Evolutionary conservation across 1,140 invertebrate genomes (phyloP), one percentile per base, ranked within the genome.

Genomic region (Formica exsecta): DNA sequence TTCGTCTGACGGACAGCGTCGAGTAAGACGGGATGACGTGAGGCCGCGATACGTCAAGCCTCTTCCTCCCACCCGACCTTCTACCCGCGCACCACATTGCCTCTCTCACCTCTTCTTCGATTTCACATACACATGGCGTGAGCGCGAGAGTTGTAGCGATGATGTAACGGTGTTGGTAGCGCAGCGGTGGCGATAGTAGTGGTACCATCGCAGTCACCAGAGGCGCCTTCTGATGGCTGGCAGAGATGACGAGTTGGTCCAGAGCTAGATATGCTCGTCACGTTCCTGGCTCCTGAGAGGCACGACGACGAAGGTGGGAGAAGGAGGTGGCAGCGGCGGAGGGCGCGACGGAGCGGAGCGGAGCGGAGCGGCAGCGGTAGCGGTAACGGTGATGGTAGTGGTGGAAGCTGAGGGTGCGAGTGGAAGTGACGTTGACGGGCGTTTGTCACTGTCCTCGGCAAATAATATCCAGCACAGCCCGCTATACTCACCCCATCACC

Each of bases 371-470:
- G 70, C 41, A 59, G 48, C 54, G 85, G 79, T 74, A 66, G 73
- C 61, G 57, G 77, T 59, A 61, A 32, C 32, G 71, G 25, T 32
- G 48, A 77, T 77, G 61, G 76, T 87, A 71, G 89, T 77, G 81
- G 81, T 80, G 88, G 81, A 89, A 83, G 81, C 75, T 79, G 77
- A 92, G 89, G 86, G 87, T 91, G 89, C 89, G 91, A 91, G 89
- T 92, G 90, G 86, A 91, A 93, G 84, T 94, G 93, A 94, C 94
- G 91, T 94, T 95, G 94, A 95, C 94, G 93, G 92, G 94, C 91
- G 93, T 94, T 95, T 95, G 94, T 94, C 94, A 95, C 93, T 95
- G 93, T 95, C 94, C 93, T 93, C 92, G 92, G 92, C 93, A 94
- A 94, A 94, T 94, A 94, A 94, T 94, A 94, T 94, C 93, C 93